Base-by-base conservation (phyloP, 2,888 invertebrate genomes). In the Aphidius colemani region DNA sequence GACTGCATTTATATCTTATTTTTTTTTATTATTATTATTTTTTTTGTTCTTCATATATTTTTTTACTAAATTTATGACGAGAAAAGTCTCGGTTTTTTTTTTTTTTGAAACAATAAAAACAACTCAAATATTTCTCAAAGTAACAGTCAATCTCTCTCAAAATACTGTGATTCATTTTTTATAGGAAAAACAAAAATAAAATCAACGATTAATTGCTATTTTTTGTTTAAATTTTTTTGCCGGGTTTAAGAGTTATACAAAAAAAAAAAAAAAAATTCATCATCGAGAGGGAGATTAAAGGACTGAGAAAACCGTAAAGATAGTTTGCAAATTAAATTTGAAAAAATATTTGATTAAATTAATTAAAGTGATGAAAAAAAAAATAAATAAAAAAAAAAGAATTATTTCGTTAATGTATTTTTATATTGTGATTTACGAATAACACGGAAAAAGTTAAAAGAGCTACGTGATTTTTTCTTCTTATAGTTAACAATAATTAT, bases 331-430 rank as follows among this genome's bases (percentile, higher is more conserved):
- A 18, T 18, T 1, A 18, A 58, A 53, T 53, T 53, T 40, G 5
- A 11, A 53, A 50, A 55, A 41, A 45, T 64, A 67, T 53, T 46
- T 43, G 60, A 57, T n/a, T 62, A 51, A 56, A 56, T 13, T 49
- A 50, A 55, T 59, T 59, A 45, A 60, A 44, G 30, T 5, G 2
- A 30, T 30, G 30, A 48, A 65, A 56, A 64, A 58, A 61, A 53
- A 67, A 66, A 61, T 53, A 64, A 65, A 70, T n/a, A n/a, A 58
- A 58, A 56, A 66, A 61, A 67, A 66, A 59, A 66, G 67, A 67
- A 63, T 66, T 68, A 70, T 67, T 73, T 72, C 68, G 66, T 68
- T 76, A 76, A 77, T 78, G 78, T 79, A 79, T 79, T 79, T 79
- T 79, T 79, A 75, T 79, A 79, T 76, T 72, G 72, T 72, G 74